Evolutionary conservation across 2,113 vertebrate species (phyloP), one percentile per base, ranked within the genome.

Genomic region (Piaya cayana): DNA sequence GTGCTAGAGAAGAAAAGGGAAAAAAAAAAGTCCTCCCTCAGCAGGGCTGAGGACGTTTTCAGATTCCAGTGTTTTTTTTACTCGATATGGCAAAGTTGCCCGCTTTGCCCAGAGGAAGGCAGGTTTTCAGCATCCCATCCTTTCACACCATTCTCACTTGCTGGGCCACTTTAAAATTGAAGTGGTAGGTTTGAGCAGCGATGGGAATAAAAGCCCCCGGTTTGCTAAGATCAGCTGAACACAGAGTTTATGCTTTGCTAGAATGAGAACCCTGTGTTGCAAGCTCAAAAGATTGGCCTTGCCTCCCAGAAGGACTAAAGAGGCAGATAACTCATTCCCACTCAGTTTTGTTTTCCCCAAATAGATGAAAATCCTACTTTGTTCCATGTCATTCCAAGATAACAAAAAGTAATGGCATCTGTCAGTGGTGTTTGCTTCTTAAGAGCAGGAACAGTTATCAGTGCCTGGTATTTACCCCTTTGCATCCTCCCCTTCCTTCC

Each of bases 1-100:
- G 95, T 92, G 97, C 98, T 90, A 39, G 45, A 91, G 77, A 88
- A 90, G 87, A 90, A 88, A 81, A 92, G 63, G 19, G 36, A 88
- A 88, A 90, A 83, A 80, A 82, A 95, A 89, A 72, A 9, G 39
- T 29, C 83, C 71, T 90, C 91, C 79, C 96, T 78, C 94, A 59
- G 96, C 95, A 91, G 92, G 90, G 92, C 93, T 86, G 65, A 90
- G 94, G 97, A 97, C 95, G 97, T 98, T 98, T 98, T 98, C 96
- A 59, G 97, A 98, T 98, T 99, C 98, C 98, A 98, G 98, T 97
- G 98, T 29, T 98, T 99, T 99, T 39, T 99, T 99, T 98, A 99
- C 99, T 99, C 98, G 99, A 99, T 99, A 99, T 99, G 99, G 99
- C 98, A 98, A 99, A 98, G 97, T 98, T 98, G 98, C 98, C 98